These are phyloP conservation scores for Mesorhabditis sp. DNA, from an alignment of 2,888 invertebrate genomes.

Conservation along the genomic window DNA sequence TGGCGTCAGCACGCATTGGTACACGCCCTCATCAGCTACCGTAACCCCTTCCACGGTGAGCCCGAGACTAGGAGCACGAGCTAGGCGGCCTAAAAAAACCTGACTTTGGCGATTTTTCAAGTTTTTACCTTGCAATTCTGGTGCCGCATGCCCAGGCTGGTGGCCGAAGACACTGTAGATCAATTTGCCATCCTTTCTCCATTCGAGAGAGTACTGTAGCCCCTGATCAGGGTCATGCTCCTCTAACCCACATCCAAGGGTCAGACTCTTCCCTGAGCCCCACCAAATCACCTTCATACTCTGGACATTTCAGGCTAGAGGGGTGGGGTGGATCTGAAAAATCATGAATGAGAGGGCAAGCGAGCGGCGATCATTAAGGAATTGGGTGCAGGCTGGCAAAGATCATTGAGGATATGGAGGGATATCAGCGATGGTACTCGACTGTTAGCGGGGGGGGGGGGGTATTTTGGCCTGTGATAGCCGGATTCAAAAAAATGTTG, in stretches of 20 bases:
- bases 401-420: no score
- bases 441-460: no score
- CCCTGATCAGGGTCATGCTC: not conserved
- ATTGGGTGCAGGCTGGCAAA: no score
- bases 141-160: constrained; percentile 38
- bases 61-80: constrained; percentile 42
- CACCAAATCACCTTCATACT: not conserved
- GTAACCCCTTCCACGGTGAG: constrained; percentile 48
- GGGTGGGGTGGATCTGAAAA: no score
- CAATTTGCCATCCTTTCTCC: constrained; percentile 41
- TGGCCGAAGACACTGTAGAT: constrained; percentile 42
- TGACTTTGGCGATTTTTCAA: constrained; percentile 8
- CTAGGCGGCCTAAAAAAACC: constrained; percentile 45
- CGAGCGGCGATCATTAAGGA: no score
- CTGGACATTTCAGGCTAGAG: no score
- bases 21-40: constrained; percentile 42
- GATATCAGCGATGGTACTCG: no score
- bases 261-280: not conserved
- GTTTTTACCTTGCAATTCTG: constrained; percentile 37
- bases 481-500: no score
- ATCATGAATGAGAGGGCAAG: no score
- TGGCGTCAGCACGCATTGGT: constrained; percentile 45
- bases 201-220: constrained; percentile 36
- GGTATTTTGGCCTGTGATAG: no score
- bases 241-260: constrained; percentile 7